Percentiles rank a stretch among this genome's conserved stretches.
phyloP scores from a whole-genome alignment of 2,888 invertebrate species.

The Diaprepes abbreviatus region DNA sequence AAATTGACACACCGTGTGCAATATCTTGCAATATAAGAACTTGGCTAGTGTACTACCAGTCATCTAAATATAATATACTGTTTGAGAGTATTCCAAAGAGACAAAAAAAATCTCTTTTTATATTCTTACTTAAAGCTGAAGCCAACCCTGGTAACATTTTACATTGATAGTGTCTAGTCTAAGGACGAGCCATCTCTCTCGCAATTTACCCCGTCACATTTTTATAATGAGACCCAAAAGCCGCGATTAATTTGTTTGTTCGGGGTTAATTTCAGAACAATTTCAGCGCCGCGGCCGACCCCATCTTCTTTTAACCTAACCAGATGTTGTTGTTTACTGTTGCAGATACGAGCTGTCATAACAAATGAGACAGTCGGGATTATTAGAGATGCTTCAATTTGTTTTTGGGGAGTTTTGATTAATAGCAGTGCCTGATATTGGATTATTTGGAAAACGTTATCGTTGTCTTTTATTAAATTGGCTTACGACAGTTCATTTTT shows the following conservation, averaged over 20 bases:
- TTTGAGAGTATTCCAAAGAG: too few relatives aligned
- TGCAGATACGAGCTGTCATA: conserved; percentile 15
- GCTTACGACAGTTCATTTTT: neutral
- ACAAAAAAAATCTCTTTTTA: too few relatives aligned
- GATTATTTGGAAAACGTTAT: neutral
- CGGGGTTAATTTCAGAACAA: conserved; percentile 65
- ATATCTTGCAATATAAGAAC: too few relatives aligned
- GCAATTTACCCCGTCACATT: conserved; percentile 62
- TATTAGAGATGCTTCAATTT: neutral
- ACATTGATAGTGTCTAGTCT: conserved; percentile 4
- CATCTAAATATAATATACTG: too few relatives aligned
- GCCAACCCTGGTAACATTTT: neutral
- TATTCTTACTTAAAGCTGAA: too few relatives aligned
- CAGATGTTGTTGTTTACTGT: conserved; percentile 25
- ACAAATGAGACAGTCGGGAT: conserved; percentile 26
- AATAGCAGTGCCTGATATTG: neutral
- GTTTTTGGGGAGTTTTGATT: conserved; percentile 9
- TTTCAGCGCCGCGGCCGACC: conserved; percentile 57
- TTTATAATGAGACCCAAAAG: conserved; percentile 64
- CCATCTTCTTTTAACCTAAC: conserved; percentile 13
- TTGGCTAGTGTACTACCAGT: too few relatives aligned
- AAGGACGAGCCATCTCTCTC: neutral
- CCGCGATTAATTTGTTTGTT: conserved; percentile 66
- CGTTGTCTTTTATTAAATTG: neutral
- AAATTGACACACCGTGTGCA: too few relatives aligned